Conservation (phyloP, 2,888 invertebrate species). For the Brachyptera putata region DNA sequence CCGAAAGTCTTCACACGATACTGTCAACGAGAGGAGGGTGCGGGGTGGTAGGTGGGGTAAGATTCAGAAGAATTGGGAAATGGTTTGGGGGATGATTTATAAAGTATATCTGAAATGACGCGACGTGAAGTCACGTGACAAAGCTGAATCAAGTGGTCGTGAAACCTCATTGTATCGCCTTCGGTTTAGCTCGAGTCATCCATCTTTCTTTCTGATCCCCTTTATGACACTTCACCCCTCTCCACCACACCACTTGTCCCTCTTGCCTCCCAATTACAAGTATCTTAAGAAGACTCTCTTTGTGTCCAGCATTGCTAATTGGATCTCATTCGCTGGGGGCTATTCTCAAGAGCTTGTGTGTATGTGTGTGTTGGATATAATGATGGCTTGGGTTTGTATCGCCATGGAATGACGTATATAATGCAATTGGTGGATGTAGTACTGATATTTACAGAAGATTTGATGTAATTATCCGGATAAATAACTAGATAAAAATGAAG, state of each 20-base stretch:
- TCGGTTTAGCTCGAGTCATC: neutral
- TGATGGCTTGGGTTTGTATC: neutral
- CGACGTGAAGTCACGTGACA: conserved; percentile 6
- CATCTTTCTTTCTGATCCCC: neutral
- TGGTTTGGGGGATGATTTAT: conserved; percentile 7
- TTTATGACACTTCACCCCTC: neutral
- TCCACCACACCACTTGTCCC: neutral
- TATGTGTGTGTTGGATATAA: neutral
- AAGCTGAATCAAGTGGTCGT: conserved; percentile 1
- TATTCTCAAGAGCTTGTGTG: neutral
- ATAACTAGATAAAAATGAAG: neutral
- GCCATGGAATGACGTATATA: neutral
- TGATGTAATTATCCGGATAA: conserved; percentile 3
- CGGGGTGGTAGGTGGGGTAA: too few relatives aligned
- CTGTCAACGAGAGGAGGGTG: neutral
- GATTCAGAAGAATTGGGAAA: too few relatives aligned
- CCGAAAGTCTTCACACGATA: neutral
- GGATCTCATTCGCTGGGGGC: conserved; percentile 21
- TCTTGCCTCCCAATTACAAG: conserved; percentile 13
- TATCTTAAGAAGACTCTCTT: conserved; percentile 19
- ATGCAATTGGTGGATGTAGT: neutral
- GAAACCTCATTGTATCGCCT: conserved; percentile 3
- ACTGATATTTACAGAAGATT: neutral
- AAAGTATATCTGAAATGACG: conserved; percentile 11
- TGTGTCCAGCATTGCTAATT: conserved; percentile 22